Evolutionary conservation across 2,797 vertebrate genomes (phyloP), one percentile per base, ranked within the genome.

Genomic region (Neoniphon sammara): DNA sequence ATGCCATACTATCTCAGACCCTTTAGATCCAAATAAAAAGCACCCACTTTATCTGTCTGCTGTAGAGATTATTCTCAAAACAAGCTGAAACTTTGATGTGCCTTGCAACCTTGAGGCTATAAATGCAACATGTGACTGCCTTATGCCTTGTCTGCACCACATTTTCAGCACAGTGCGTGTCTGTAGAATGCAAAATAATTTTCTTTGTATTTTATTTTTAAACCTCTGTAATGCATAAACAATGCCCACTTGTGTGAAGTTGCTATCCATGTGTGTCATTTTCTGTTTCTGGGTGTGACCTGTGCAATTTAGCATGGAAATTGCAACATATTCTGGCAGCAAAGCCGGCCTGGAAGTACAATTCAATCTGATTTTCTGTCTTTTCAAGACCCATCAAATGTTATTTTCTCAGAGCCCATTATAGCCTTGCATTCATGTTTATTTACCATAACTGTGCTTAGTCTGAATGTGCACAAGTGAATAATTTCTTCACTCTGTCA

Each of bases 301-400:
- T 76, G 63, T 75, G 71, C 69, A 87, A 82, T 87, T 88, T 83
- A 82, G 77, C 81, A 86, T 76, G 66, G 62, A 81, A 87, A 88
- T 87, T 82, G 85, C 62, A 89, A 86, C 81, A 85, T 52, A 71
- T 77, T 85, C 85, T 70, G 67, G 65, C 55, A 55, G 71, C 60
- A 69, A 76, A 80, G 76, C 49, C 70, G 57, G 54, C 9, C 54
- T 82, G 44, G 69, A 77, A 78, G 87, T 85, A 88, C 75, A 86
- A 83, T 92, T 89, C 82, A 85, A 82, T 91, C 82, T 80, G 75
- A 75, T 61, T 60, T 78, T 47, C 64, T 80, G 50, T 73, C 73
- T 83, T 85, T 88, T 80, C 85, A 63, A 85, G 66, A 75, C 31
- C 39, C 31, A 11, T 46, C 65, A 77, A 85, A 88, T 72, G 67